These are phyloP conservation scores for Rhinopomastus cyanomelas DNA, from an alignment of 2,113 vertebrate species.

Conservation along the genomic window DNA sequence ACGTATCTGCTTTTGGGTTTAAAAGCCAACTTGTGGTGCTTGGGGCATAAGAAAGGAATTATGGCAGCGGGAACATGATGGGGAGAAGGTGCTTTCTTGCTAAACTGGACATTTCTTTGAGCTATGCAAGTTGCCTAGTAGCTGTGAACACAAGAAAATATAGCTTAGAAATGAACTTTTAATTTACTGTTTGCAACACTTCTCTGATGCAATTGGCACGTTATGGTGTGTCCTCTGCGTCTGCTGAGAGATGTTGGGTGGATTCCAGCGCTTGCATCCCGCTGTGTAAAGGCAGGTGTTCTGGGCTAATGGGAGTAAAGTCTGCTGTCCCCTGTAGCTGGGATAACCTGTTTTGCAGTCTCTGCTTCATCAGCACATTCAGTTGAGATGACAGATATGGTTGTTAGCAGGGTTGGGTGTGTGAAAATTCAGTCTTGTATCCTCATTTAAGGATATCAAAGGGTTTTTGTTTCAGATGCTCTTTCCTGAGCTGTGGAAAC, in stretches of 20 bases:
- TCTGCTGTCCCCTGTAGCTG: background rate
- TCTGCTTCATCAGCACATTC: background rate
- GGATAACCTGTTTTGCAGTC: background rate
- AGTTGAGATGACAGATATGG: background rate
- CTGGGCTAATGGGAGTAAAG: background rate
- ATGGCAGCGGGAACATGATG: background rate
- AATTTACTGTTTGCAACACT: background rate
- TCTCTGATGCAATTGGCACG: background rate
- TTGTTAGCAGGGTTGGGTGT: background rate
- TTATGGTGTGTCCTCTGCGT: fast-evolving
- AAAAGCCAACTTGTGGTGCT: background rate
- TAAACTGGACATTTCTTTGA: background rate
- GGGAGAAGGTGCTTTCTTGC: background rate
- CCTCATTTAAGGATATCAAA: background rate
- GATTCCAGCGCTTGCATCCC: background rate
- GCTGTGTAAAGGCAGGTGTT: background rate
- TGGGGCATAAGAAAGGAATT: background rate
- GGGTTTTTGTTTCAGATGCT: background rate
- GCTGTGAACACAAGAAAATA: background rate
- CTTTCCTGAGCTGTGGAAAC: background rate
- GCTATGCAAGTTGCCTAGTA: background rate
- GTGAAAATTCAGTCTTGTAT: background rate
- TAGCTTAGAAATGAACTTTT: background rate
- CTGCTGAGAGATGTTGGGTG: background rate
- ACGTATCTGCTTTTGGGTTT: background rate